Base-by-base conservation (phyloP, 2,113 vertebrate species). In the Marmota flaviventris region DNA sequence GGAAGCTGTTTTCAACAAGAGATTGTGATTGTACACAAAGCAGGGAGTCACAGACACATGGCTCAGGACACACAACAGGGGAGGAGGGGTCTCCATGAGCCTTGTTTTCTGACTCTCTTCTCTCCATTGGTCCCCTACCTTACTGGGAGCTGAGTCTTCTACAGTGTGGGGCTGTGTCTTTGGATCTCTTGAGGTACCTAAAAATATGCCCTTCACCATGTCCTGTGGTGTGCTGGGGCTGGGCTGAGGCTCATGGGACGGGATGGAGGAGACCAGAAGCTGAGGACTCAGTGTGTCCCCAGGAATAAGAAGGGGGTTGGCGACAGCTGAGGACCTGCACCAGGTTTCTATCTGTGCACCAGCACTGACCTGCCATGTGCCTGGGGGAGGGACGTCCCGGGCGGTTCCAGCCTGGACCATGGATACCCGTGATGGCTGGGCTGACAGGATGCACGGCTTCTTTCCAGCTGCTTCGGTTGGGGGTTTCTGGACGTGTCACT, bases 221-320 rank as follows among this genome's bases (percentile, higher is more conserved):
- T 10, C 61, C 63, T 2, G 1, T 32, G 17, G 1, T 0, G 1
- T 58, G 70, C 27, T 2, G 2, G 2, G 10, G 0, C 18, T n/a
- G 22, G 65, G 3, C n/a, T 32, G 61, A 84, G 5, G 4, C 27
- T 32, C 22, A 37, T 10, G 14, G 53, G 51, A 51, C 17, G 0
- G 4, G 45, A 42, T 29, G 17, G 29, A 25, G 25, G 32, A 65
- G 22, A 27, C 0, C 17, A 58, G 12, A 16, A 25, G 13, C 37
- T n/a, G 1, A 13, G 37, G 51, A 8, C 29, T 7, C 0, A 0
- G 8, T 32, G n/a, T 8, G 0, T 56, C 22, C 67, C 58, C 53
- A 67, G 13, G 82, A 89, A 67, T 14, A 16, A 17, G 65, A 2
- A 2, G 16, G 20, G 56, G 48, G 2, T n/a, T 14, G 5, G 10